These are phyloP conservation scores for Diplogasteroides magnus DNA, from an alignment of 1,140 invertebrate genomes.

Conservation along the genomic window DNA sequence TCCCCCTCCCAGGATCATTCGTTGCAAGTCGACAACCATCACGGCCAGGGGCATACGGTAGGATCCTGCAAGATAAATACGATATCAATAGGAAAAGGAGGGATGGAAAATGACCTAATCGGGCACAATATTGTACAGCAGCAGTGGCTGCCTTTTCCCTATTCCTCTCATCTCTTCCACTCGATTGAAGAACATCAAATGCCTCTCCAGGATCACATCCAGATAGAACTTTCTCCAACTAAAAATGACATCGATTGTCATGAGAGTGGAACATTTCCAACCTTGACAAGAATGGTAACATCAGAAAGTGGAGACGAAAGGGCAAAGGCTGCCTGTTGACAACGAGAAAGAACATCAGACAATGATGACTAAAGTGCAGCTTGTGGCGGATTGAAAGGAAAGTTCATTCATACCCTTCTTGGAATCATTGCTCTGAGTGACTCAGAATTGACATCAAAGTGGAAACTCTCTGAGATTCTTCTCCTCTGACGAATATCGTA, in stretches of 20 bases:
- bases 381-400: constrained; percentile 1
- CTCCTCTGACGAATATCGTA: constrained; percentile 39
- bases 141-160: constrained; percentile 39
- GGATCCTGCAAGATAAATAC: constrained; percentile 63
- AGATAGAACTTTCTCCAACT: constrained; percentile 46
- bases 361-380: constrained; percentile 25
- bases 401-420: constrained; percentile 16
- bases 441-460: constrained; percentile 45
- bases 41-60: constrained; percentile 94
- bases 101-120: constrained; percentile 63
- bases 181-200: constrained; percentile 39
- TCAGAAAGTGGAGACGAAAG: constrained; percentile 7
- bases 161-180: constrained; percentile 39
- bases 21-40: constrained; percentile 66
- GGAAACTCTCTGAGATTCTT: constrained; percentile 46
- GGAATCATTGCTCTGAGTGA: constrained; percentile 27
- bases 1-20: constrained; percentile 3
- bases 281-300: constrained; percentile 4
- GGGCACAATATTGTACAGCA: constrained; percentile 65
- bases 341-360: constrained; percentile 19
- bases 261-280: too few species aligned
- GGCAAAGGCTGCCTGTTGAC: background rate
- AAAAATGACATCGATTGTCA: constrained; percentile 14
- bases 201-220: constrained; percentile 39
- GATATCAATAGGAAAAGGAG: too few species aligned